Percentiles rank a stretch among this genome's conserved stretches.
Evolutionary conservation across 2,113 vertebrate genomes (phyloP).

Genomic region (Menura novaehollandiae): DNA sequence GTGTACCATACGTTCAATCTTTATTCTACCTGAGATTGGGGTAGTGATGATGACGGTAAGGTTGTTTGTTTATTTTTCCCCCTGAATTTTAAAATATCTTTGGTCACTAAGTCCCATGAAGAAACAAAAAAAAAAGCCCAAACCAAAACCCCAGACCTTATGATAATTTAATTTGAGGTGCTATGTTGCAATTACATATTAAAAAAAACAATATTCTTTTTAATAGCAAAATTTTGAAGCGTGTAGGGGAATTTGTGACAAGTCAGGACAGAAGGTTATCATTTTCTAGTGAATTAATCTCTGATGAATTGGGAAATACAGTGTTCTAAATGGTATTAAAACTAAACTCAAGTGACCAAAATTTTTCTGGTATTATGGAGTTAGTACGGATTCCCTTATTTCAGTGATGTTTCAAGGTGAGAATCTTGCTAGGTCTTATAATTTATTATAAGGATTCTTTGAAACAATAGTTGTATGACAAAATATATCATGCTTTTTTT

Average conservation of each 20-base stretch:
- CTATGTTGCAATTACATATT: background rate
- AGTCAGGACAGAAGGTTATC: background rate
- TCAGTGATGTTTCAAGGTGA: background rate
- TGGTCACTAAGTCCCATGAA: background rate
- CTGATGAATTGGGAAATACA: background rate
- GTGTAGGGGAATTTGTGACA: background rate
- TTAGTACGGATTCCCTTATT: background rate
- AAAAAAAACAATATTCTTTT: background rate
- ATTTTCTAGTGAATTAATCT: background rate
- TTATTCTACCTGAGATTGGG: background rate
- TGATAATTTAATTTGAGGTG: background rate
- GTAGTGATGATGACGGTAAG: background rate
- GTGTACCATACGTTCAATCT: background rate
- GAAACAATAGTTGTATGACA: background rate
- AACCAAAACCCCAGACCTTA: fast-evolving
- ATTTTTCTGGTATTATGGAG: background rate
- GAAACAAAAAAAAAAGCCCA: background rate
- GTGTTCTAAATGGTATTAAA: background rate
- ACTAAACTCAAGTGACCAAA: background rate
- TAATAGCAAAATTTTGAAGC: background rate
- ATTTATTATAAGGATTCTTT: background rate
- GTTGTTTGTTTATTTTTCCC: background rate
- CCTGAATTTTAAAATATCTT: background rate
- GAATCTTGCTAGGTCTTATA: background rate
- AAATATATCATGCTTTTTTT: background rate